Evolutionary conservation across 1,140 invertebrate genomes (phyloP).

Genomic region (Octopus sinensis): DNA sequence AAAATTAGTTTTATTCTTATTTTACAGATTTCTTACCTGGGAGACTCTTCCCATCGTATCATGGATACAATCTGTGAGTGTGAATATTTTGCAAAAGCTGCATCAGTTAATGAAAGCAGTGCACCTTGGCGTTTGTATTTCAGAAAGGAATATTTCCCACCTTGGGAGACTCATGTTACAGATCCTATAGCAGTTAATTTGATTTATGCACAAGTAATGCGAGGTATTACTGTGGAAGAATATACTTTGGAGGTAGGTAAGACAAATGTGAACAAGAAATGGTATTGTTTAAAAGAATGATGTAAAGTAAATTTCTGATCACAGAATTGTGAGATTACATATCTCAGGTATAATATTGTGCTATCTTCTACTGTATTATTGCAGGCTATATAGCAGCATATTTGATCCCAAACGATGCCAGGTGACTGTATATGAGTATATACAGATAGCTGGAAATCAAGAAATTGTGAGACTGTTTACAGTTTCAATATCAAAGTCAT

Average conservation of each 20-base stretch:
- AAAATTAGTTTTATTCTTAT: too few species aligned
- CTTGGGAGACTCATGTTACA: constrained; percentile 40
- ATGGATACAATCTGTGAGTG: constrained; percentile 54
- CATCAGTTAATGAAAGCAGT: constrained; percentile 45
- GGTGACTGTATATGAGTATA: neutral
- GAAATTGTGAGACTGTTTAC: too few species aligned
- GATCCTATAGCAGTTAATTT: constrained; percentile 44
- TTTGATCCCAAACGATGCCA: neutral
- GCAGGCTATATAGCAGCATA: neutral
- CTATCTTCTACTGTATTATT: neutral
- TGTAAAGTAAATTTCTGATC: too few species aligned
- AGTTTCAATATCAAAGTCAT: too few species aligned
- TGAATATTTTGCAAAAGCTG: constrained; percentile 46
- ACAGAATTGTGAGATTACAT: neutral
- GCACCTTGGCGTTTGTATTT: constrained; percentile 51
- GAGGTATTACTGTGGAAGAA: constrained; percentile 46
- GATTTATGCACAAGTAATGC: constrained; percentile 49
- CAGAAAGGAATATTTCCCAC: constrained; percentile 51
- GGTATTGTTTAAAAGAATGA: too few species aligned
- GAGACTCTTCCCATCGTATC: constrained; percentile 48
- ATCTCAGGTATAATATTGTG: neutral
- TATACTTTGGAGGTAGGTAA: constrained; percentile 40
- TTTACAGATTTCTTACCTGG: constrained; percentile 52
- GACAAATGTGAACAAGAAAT: constrained; percentile 12
- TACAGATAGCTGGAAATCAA: neutral